A percentile compares a stretch with the other conserved stretches of the same genome.
Conservation (phyloP, 1,140 invertebrate genomes). For the Saccostrea echinata region DNA sequence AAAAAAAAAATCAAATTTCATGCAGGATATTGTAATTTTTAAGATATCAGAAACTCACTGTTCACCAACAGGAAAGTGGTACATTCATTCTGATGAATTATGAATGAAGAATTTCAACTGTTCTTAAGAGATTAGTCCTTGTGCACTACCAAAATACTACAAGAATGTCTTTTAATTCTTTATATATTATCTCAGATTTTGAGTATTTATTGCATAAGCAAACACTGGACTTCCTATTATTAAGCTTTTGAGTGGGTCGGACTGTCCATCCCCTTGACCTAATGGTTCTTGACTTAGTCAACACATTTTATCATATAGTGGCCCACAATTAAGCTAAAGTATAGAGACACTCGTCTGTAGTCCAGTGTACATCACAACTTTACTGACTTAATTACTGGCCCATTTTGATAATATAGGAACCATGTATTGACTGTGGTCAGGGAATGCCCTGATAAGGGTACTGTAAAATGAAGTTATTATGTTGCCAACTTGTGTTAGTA, state of each 20-base stretch:
- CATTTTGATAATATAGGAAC: not conserved
- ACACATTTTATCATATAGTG: conserved; percentile 12
- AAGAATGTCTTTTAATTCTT: too few species aligned
- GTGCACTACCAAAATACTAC: too few species aligned
- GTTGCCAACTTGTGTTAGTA: not conserved
- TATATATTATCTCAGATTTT: too few species aligned
- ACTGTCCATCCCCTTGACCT: not conserved
- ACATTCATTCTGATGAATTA: too few species aligned
- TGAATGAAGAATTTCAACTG: too few species aligned
- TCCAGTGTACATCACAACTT: not conserved
- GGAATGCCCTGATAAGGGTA: conserved; percentile 3
- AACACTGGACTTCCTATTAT: not conserved
- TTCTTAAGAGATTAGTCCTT: too few species aligned
- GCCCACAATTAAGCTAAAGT: not conserved
- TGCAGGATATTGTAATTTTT: too few species aligned
- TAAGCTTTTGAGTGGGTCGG: not conserved
- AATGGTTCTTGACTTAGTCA: not conserved
- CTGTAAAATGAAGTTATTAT: not conserved
- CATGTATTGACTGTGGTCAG: not conserved
- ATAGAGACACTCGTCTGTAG: not conserved
- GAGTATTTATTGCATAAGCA: too few species aligned
- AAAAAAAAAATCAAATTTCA: too few species aligned
- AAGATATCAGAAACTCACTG: too few species aligned
- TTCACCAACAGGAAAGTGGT: too few species aligned
- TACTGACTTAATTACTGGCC: conserved; percentile 20